Percentiles rank a stretch among this genome's conserved stretches.
Conservation (phyloP, 2,797 vertebrate genomes). For the Sebastolobus alascanus region DNA sequence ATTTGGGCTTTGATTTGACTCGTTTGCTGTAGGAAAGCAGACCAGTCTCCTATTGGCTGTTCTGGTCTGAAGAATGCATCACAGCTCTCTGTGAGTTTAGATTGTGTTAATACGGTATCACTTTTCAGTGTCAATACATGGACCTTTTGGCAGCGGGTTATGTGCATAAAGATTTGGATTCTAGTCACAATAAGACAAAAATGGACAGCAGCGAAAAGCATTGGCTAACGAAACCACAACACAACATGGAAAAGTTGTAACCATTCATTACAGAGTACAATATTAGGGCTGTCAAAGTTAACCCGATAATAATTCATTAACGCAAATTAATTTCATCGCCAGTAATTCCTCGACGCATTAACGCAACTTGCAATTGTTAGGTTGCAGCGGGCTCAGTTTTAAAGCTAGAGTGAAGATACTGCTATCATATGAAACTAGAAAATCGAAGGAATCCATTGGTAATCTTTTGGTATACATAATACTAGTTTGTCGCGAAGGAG, state of each 20-base stretch:
- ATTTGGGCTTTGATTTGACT: not conserved
- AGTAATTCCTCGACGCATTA: too few species aligned
- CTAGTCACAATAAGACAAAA: not conserved
- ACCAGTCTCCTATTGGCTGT: not conserved
- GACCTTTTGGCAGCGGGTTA: not conserved
- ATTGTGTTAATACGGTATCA: not conserved
- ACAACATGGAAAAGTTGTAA: not conserved
- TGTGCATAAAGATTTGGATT: not conserved
- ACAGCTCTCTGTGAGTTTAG: not conserved
- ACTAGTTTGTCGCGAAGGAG: too few species aligned
- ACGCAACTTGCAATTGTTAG: too few species aligned
- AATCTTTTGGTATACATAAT: too few species aligned
- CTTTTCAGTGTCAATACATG: not conserved
- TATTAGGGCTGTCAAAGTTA: too few species aligned
- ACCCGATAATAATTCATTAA: too few species aligned
- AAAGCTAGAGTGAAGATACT: too few species aligned
- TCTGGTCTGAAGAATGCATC: not conserved
- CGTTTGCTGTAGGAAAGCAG: not conserved
- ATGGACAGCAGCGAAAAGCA: not conserved
- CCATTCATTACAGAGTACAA: not conserved
- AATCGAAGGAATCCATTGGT: too few species aligned
- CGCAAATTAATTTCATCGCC: too few species aligned
- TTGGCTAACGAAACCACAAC: not conserved
- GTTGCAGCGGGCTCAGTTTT: too few species aligned
- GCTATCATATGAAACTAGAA: too few species aligned